A percentile compares a stretch with the other conserved stretches of the same genome.
Evolutionary conservation across 2,888 invertebrate genomes (phyloP).

Genomic region (Monopis laevigella): DNA sequence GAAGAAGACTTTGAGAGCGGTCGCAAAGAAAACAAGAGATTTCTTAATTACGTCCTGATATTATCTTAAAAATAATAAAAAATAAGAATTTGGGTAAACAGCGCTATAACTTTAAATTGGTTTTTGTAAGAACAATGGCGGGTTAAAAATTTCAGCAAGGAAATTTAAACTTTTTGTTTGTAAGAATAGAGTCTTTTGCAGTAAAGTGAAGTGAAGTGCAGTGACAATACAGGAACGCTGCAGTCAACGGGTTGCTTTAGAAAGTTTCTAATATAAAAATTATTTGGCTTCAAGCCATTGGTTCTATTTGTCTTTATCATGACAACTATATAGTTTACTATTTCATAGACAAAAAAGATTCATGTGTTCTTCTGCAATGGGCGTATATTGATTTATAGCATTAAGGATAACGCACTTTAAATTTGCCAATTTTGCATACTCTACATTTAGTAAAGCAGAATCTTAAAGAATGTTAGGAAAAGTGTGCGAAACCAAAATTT

Average conservation of each 20-base stretch:
- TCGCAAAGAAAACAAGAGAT: slow-evolving; percentile 20
- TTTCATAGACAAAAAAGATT: too few species aligned
- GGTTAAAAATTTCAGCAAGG: neutral
- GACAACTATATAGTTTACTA: too few species aligned
- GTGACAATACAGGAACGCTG: neutral
- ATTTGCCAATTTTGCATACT: too few species aligned
- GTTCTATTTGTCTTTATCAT: too few species aligned
- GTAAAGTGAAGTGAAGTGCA: neutral
- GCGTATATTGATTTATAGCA: too few species aligned
- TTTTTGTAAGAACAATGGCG: slow-evolving; percentile 26
- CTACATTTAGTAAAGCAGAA: too few species aligned
- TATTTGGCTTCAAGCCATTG: slow-evolving; percentile 11
- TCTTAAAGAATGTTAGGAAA: too few species aligned
- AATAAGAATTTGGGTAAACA: slow-evolving; percentile 40
- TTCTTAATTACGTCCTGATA: slow-evolving; percentile 40
- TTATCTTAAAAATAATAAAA: slow-evolving; percentile 24
- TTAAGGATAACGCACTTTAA: too few species aligned
- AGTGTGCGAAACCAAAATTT: too few species aligned
- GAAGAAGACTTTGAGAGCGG: too few species aligned
- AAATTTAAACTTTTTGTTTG: neutral
- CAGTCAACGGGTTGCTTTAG: slow-evolving; percentile 7
- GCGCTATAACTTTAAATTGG: slow-evolving; percentile 41
- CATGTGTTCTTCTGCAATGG: too few species aligned
- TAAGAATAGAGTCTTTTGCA: neutral
- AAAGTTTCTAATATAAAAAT: slow-evolving; percentile 10